Evolutionary conservation across 2,797 vertebrate genomes (phyloP).

Genomic region (Acrossocheilus wenchowensis): DNA sequence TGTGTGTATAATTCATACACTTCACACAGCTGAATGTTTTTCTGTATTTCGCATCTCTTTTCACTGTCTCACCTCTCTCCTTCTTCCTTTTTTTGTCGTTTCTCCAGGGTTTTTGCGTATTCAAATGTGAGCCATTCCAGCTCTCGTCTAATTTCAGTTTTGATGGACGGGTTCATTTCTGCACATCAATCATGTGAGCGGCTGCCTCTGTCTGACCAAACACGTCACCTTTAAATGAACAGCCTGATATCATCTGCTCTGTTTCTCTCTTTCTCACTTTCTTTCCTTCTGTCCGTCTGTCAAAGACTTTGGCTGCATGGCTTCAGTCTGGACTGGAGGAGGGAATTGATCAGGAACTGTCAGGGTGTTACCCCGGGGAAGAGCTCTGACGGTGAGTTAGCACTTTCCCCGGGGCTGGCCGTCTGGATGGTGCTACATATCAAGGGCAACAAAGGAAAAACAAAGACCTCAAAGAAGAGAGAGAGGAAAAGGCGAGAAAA

Average conservation of each 20-base stretch:
- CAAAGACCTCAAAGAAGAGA: not conserved
- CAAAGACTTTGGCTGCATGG: conserved; percentile 31
- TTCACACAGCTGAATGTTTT: not conserved
- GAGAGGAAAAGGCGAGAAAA: not conserved
- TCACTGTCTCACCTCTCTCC: not conserved
- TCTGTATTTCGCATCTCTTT: not conserved
- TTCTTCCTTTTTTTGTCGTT: not conserved
- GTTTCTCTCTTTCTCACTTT: not conserved
- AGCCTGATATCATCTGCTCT: conserved; percentile 44
- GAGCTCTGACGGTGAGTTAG: conserved; percentile 28
- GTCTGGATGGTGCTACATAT: conserved; percentile 23
- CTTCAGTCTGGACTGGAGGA: conserved; percentile 23
- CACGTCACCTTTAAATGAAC: conserved; percentile 39
- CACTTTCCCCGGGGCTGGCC: conserved; percentile 16
- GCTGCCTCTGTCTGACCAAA: conserved; percentile 40
- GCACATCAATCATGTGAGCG: conserved; percentile 53
- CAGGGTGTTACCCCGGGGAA: conserved; percentile 34
- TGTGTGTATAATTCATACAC: conserved; percentile 20
- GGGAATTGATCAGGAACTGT: conserved; percentile 46
- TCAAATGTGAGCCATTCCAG: conserved; percentile 36
- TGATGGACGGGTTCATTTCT: conserved; percentile 45
- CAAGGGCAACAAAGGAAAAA: conserved; percentile 41
- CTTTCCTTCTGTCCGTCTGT: conserved; percentile 10
- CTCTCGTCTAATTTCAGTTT: conserved; percentile 40
- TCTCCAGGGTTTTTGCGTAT: conserved; percentile 6